Base-by-base conservation (phyloP, 2,797 vertebrate genomes). In the Cyprinodon diabolis region DNA sequence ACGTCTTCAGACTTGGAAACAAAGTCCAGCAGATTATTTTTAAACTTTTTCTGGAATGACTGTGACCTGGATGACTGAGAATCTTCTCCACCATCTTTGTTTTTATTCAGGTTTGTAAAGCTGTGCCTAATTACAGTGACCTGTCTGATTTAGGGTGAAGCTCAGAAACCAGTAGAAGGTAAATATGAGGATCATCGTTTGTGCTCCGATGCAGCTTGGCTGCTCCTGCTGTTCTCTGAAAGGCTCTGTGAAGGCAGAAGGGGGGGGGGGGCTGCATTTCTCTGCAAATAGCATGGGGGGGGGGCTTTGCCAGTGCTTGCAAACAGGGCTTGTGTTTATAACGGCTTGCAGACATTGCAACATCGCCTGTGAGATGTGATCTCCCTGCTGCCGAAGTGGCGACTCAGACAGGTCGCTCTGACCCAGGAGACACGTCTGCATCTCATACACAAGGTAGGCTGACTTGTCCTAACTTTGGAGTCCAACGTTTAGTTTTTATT, bases 241-340 rank as follows among this genome's bases (percentile, higher is more conserved):
- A 75, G 35, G 54, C 71, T 80, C 17, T 9, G 40, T 58, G 48
- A 69, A 75, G 63, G 73, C 76, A 78, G 75, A 30, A 30, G 2
- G 30, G 30, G 62, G 73, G 30, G 12, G 7, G 67, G 69, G 66
- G 65, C 82, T 79, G 83, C 84, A 81, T 17, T 51, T 74, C 74
- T 90, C 94, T 91, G 79, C 92, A 95, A 95, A 95, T 95, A 95
- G 94, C 89, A 48, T 40, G 54, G 65, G 70, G 68, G 84, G 69
- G 40, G 43, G 51, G 1, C n/a, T 62, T 68, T 4, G 71, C 40
- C 60, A 52, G 72, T n/a, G 17, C 81, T 81, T 70, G 80, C 88
- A 91, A 93, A 94, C 87, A 93, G 52, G 47, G 37, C 23, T 74
- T 55, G 77, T 74, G 62, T 74, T 80, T 40, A 77, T 52, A 56